phyloP scores from a whole-genome alignment of 1,140 invertebrate genomes.

The Musca vetustissima region DNA sequence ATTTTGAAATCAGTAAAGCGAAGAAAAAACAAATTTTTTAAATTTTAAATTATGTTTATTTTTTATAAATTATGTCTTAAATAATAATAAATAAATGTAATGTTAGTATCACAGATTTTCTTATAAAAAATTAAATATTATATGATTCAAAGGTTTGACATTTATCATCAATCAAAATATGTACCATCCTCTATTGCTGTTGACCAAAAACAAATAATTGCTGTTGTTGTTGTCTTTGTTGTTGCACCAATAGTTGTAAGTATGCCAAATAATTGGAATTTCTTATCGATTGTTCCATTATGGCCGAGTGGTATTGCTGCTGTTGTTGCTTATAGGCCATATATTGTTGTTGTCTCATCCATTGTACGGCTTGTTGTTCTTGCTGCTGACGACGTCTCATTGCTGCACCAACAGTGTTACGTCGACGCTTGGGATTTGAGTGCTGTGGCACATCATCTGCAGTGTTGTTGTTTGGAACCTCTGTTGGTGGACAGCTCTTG shows the following conservation, averaged over 20 bases:
- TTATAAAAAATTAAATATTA: too few species aligned
- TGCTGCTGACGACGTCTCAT: neutral
- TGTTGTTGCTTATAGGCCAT: neutral
- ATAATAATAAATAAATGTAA: too few species aligned
- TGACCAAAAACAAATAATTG: conserved; percentile 1
- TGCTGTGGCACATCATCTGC: neutral
- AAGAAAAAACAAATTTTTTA: too few species aligned
- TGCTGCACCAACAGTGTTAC: neutral
- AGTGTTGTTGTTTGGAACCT: too few species aligned
- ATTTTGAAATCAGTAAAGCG: too few species aligned
- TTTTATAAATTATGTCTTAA: too few species aligned
- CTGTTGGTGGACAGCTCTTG: too few species aligned
- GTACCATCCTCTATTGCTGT: too few species aligned
- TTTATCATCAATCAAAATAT: too few species aligned
- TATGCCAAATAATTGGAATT: neutral
- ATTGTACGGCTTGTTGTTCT: neutral
- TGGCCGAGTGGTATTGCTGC: neutral
- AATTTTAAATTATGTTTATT: too few species aligned
- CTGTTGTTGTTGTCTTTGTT: neutral
- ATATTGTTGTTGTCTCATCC: neutral
- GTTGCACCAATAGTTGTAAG: neutral
- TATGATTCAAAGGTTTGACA: too few species aligned
- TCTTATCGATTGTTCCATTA: neutral
- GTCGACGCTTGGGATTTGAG: neutral
- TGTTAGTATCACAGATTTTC: too few species aligned